phyloP scores from a whole-genome alignment of 53 echinoderm and acorn worm species.

The Mesocentrotus franciscanus region DNA sequence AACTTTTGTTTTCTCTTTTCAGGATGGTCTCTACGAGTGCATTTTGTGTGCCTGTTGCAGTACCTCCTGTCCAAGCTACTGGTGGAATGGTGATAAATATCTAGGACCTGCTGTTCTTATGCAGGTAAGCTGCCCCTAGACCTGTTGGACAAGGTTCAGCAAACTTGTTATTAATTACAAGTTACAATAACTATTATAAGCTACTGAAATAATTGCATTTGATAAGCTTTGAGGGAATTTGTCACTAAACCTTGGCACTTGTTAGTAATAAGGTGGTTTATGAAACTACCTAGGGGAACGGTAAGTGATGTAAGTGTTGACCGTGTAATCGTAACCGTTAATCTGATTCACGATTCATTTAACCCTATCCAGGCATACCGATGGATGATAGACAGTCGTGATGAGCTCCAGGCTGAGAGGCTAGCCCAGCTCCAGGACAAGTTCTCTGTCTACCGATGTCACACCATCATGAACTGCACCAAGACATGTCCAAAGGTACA shows the following conservation, averaged over 20 bases:
- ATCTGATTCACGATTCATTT: background rate
- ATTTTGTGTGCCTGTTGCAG: constrained; percentile 99
- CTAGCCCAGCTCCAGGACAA: constrained; percentile 90
- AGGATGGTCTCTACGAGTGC: constrained; percentile 98
- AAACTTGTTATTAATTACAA: too few relatives aligned
- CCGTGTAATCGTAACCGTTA: too few relatives aligned
- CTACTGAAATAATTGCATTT: too few relatives aligned
- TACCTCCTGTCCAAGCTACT: constrained; percentile 98
- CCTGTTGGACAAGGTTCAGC: background rate
- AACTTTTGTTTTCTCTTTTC: background rate
- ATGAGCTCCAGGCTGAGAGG: constrained; percentile 80
- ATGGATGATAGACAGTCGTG: constrained; percentile 96
- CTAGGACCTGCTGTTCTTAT: constrained; percentile 97
- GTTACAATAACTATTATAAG: too few relatives aligned
- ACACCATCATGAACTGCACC: constrained; percentile 99
- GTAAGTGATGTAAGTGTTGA: too few relatives aligned
- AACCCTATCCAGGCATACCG: constrained; percentile 70
- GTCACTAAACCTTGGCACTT: too few relatives aligned
- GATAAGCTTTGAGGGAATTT: too few relatives aligned
- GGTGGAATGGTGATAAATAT: constrained; percentile 99
- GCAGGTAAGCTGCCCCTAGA: constrained; percentile 68
- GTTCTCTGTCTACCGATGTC: constrained; percentile 95
- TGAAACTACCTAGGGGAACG: too few relatives aligned
- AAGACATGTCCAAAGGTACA: constrained; percentile 95
- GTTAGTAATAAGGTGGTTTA: too few relatives aligned